A percentile compares a stretch with the other conserved stretches of the same genome.
These are phyloP conservation scores for Pseudopodoces humilis DNA, from an alignment of 2,113 vertebrate genomes.

Conservation along the genomic window DNA sequence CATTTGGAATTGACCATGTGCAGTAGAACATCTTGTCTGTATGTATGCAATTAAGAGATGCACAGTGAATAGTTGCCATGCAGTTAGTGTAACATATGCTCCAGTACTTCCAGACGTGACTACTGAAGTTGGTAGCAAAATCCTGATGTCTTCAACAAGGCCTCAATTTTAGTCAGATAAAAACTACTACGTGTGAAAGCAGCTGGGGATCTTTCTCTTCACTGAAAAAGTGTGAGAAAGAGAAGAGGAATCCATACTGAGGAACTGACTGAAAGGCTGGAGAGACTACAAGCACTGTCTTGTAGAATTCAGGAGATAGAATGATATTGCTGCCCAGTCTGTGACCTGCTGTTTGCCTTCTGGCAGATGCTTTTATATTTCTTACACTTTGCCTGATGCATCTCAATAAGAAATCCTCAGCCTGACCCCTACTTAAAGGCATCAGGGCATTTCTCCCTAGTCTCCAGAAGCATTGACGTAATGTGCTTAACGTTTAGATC, in stretches of 20 bases:
- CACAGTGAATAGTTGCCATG: slow-evolving; percentile 44
- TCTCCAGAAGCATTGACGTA: background rate
- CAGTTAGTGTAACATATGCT: slow-evolving; percentile 45
- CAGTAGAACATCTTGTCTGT: slow-evolving; percentile 39
- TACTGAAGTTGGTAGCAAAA: slow-evolving; percentile 38
- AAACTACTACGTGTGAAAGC: background rate
- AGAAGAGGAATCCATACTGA: background rate
- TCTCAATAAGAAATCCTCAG: background rate
- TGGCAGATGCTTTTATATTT: background rate
- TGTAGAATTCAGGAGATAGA: background rate
- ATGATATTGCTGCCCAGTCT: background rate
- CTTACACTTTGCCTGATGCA: background rate
- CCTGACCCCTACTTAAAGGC: background rate
- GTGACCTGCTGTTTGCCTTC: background rate
- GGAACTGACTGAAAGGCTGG: background rate
- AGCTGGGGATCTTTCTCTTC: background rate
- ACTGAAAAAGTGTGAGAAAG: background rate
- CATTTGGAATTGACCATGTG: slow-evolving; percentile 47
- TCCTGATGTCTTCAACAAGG: slow-evolving; percentile 32
- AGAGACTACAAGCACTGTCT: background rate
- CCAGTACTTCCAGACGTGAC: slow-evolving; percentile 35
- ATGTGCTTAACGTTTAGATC: background rate
- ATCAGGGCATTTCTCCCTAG: background rate
- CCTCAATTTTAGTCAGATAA: background rate
- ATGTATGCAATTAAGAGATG: slow-evolving; percentile 55